phyloP scores from a whole-genome alignment of 2,797 vertebrate genomes.

The Astyanax mexicanus region DNA sequence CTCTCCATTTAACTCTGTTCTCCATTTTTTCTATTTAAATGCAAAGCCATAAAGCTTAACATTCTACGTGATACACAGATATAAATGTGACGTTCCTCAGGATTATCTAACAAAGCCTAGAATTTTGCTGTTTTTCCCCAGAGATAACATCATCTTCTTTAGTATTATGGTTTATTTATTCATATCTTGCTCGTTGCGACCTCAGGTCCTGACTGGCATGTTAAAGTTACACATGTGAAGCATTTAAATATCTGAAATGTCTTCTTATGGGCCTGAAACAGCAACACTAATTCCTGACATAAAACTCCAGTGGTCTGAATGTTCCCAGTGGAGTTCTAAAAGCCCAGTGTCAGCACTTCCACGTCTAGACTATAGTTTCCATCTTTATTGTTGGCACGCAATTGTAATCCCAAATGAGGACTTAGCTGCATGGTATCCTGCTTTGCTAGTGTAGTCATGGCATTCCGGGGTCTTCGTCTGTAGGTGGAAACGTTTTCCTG shows the following conservation, averaged over 20 bases:
- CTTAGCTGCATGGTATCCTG: slow-evolving; percentile 17
- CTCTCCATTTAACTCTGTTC: no score
- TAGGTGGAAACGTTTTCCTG: slow-evolving; percentile 70
- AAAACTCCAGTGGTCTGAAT: slow-evolving; percentile 59
- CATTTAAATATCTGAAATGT: slow-evolving; percentile 54
- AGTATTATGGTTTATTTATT: slow-evolving; percentile 22
- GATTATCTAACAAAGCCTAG: background rate
- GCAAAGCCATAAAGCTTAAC: background rate
- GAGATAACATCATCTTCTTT: slow-evolving; percentile 62
- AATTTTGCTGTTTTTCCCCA: slow-evolving; percentile 52
- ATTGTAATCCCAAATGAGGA: background rate
- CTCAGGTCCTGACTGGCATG: slow-evolving; percentile 76
- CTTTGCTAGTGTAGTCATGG: background rate
- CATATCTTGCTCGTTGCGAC: slow-evolving; percentile 62
- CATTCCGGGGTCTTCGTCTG: slow-evolving; percentile 44
- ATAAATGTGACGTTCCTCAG: slow-evolving; percentile 67
- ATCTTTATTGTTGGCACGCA: slow-evolving; percentile 20
- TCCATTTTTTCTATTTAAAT: background rate
- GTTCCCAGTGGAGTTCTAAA: slow-evolving; percentile 59
- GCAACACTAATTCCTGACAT: slow-evolving; percentile 72
- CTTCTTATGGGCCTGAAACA: slow-evolving; percentile 77
- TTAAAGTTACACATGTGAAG: slow-evolving; percentile 51
- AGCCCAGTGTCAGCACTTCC: slow-evolving; percentile 76
- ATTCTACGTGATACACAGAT: slow-evolving; percentile 42
- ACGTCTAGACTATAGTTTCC: slow-evolving; percentile 59